Base-by-base conservation (phyloP, 1,140 invertebrate genomes). In the Drosophila kanapiae region DNA sequence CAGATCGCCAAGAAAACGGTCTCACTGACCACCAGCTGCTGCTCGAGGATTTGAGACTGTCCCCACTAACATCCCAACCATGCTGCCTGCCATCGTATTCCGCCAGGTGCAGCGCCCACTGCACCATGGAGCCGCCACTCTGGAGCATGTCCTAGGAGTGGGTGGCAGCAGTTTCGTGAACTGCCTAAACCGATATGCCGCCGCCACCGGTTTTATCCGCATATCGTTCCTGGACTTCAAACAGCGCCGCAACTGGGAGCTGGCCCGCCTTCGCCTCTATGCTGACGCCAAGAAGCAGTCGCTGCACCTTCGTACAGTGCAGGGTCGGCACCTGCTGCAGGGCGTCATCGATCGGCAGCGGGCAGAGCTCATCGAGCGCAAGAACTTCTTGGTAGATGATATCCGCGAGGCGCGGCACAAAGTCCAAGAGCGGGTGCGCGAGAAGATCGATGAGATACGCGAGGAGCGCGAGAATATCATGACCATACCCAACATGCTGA, bases 401-500 rank as follows among this genome's bases (percentile, higher is more conserved):
- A 95, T 96, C 71, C 94, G 95, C 74, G 95, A 96, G 91, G 96
- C 95, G 6, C 95, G 94, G 82, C 93, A 95, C 47, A 95, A 95
- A 81, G 94, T 95, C 11, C 93, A 94, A 83, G 94, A 94, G 63
- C 94, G 93, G 58, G 93, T 95, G 35, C 94, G 94, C 53, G 95
- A 95, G 91, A 94, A 94, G 93, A 93, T 96, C 75, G 95, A 95
- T 81, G 95, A 95, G 93, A 95, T 95, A 29, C 81, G 85, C 8
- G 95, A 96, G 69, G 95, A 95, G 93, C 96, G 94, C 91, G 98
- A 99, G 94, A 98, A 98, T 94, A 96, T 99, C 64, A 96, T 97
- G 93, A 99, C 98, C 1, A 94, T 99, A 78, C 98, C 98, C 35
- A 99, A 99, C 93, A 94, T 98, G 37, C 93, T 99, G 47, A 99